Base-by-base conservation (phyloP, 2,113 vertebrate species). In the Hystrix cristata region DNA sequence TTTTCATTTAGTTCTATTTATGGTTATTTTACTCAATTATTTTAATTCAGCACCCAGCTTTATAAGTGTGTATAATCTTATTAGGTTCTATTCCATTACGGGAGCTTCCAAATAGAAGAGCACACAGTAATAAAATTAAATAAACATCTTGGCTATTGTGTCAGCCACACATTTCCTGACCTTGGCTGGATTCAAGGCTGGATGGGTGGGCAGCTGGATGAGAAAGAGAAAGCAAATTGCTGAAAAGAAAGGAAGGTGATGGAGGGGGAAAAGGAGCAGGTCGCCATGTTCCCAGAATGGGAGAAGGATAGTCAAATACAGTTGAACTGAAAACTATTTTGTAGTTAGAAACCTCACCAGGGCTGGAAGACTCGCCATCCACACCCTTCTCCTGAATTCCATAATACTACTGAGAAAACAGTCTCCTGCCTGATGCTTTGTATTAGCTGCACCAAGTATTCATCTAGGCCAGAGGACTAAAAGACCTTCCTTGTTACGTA, bases 21-120 rank as follows among this genome's bases (percentile, higher is more conserved):
- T 92, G 76, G 83, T 29, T n/a, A 94, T 98, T 97, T 97, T 96
- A 98, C 97, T 97, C 25, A 97, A 94, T 98, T 98, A 82, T 38
- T 67, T 95, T 13, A 95, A 84, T 97, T 98, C 25, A 93, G 38
- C 71, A 74, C 67, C 48, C 71, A 97, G 90, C 89, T 82, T 96
- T 97, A 95, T 96, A 96, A 94, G 65, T 97, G 96, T 91, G 87
- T 95, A 4, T 95, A 97, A 97, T 97, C 95, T 19, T 82, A 38
- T 97, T 98, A 94, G 71, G 93, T 78, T 92, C 59, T 94, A 64
- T 98, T 96, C 51, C 96, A 27, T 96, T 97, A 87, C 79, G 21
- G 64, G 90, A 93, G 19, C 4, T 87, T 98, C 91, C 71, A 97
- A 90, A 94, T 95, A 96, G 87, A 96, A 84, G 29, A 80, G 16